Evolutionary conservation across 1,140 invertebrate species (phyloP), one percentile per base, ranked within the genome.

Genomic region (Hylyphantes graminicola): DNA sequence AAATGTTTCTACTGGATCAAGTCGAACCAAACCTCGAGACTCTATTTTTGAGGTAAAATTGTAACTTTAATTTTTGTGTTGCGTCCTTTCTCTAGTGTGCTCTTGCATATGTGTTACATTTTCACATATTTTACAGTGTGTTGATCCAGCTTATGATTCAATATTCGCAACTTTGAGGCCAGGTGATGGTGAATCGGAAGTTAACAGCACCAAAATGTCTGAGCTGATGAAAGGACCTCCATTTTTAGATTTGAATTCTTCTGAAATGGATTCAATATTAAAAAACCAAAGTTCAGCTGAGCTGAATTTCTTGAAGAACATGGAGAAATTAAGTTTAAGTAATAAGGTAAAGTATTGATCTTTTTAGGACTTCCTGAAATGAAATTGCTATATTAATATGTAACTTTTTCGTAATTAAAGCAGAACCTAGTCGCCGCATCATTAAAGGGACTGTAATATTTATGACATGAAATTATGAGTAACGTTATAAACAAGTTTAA

Each of bases 11-110:
- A 35, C 35, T 35, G 35, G 35, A 35, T 35, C 35, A 35, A 35
- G 35, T 35, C 35, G 35, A 35, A 35, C 35, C 35, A 35, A 35
- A 35, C 35, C 51, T 10, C 63, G 76, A 7, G 76, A 67, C 5
- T 78, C 76, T 15, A 7, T 78, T 15, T 78, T 78, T 78, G 64
- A 78, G 9, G 76, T 78, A 55, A 78, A 53, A 48, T 67, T 67
- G 4, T 21, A 12, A 35, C 35, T 35, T 35, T 35, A 35, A 35
- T 35, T 35, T 35, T 35, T 35, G 1, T 35, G 35, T 35, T n/a
- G n/a, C 35, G 5, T 35, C 35, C 1, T n/a, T 35, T 35, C 35
- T 35, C 35, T 35, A 35, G 5, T 35, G 35, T 35, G 35, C n/a
- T n/a, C n/a, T 35, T 5, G 35, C 35, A 35, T 35, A 5, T 35